phyloP scores from a whole-genome alignment of 2,113 vertebrate species.

The Brienomyrus brachyistius region DNA sequence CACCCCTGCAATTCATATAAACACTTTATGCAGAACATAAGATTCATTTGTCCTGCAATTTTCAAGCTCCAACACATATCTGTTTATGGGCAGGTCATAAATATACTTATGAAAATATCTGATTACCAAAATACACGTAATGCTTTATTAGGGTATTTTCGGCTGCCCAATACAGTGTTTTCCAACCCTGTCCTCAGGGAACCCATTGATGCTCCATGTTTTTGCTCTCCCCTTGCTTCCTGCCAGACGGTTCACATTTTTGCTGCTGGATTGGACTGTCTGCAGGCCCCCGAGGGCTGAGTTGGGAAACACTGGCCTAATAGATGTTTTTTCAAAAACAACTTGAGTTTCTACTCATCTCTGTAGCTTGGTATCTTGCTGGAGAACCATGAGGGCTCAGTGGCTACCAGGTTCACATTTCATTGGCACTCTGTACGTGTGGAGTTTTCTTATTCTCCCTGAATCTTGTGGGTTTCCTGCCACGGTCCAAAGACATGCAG shows the following conservation, averaged over 20 bases:
- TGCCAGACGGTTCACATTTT: neutral
- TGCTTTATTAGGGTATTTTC: neutral
- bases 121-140: neutral
- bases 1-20: neutral
- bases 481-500: neutral
- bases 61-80: neutral
- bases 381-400: neutral
- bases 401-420: neutral
- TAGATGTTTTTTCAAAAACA: neutral
- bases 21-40: neutral
- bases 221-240: neutral
- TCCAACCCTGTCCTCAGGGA: neutral
- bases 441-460: neutral
- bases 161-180: neutral
- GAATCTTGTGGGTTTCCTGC: neutral
- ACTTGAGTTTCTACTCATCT: neutral
- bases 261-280: neutral
- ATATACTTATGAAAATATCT: neutral
- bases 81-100: neutral
- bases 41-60: neutral
- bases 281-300: neutral
- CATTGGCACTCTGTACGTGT: neutral
- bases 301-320: neutral
- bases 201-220: neutral
- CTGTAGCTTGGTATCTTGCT: neutral